Percentiles rank a stretch among this genome's conserved stretches.
Conservation (phyloP, 2,113 vertebrate species). For the Phyllostomus hastatus region DNA sequence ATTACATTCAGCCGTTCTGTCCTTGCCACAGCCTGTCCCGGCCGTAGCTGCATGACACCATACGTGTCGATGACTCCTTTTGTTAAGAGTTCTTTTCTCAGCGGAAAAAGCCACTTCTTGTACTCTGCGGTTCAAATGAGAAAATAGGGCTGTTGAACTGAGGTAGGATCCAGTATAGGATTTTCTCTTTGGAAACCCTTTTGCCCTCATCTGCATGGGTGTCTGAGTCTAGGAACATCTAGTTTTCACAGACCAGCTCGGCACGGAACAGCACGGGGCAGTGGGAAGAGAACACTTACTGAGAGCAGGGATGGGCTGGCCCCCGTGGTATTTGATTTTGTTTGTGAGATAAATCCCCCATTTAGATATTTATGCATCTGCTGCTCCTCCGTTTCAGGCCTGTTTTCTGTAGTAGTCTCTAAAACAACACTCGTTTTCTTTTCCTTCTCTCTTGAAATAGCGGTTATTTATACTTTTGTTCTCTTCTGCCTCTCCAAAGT, state of each 20-base stretch:
- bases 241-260: background rate
- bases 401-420: background rate
- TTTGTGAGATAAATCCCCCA: background rate
- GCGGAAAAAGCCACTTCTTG: background rate
- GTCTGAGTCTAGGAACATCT: background rate
- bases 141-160: slow-evolving; percentile 13
- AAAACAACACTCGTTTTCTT: background rate
- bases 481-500: background rate
- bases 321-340: background rate
- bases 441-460: background rate
- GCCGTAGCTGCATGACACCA: background rate
- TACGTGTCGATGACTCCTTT: background rate
- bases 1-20: background rate
- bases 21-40: background rate
- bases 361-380: background rate
- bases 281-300: background rate
- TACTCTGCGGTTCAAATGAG: background rate
- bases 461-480: background rate
- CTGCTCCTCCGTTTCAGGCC: background rate
- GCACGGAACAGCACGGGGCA: background rate
- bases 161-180: background rate
- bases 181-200: background rate
- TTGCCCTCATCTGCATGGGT: background rate
- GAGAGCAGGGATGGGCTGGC: background rate
- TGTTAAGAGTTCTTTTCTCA: background rate